Conservation (phyloP, 2,113 vertebrate genomes). For the Paedocypris sp. region DNA sequence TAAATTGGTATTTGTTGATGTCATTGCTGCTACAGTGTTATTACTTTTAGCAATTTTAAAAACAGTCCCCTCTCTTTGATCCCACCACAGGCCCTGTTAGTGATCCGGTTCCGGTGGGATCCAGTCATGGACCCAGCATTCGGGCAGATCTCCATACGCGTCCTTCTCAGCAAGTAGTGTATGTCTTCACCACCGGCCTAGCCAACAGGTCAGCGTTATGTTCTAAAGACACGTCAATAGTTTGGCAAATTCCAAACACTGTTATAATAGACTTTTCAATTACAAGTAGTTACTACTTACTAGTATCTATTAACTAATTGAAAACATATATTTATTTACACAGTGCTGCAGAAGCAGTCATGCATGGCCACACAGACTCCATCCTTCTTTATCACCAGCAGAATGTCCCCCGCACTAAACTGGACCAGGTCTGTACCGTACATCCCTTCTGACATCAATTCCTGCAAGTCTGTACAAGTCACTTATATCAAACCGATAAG, state of each 20-base stretch:
- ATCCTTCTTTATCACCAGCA: slow-evolving; percentile 94
- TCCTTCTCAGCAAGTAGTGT: slow-evolving; percentile 75
- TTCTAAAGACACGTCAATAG: no score
- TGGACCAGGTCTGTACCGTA: slow-evolving; percentile 86
- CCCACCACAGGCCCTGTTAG: slow-evolving; percentile 57
- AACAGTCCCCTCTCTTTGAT: no score
- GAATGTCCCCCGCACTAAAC: slow-evolving; percentile 79
- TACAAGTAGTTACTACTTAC: no score
- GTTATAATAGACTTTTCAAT: not conserved
- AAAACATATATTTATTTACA: not conserved
- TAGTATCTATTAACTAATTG: no score
- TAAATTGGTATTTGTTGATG: no score
- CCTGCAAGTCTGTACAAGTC: no score
- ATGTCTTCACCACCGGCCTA: slow-evolving; percentile 90
- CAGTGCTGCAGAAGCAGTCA: slow-evolving; percentile 90
- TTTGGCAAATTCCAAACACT: no score
- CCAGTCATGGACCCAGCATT: slow-evolving; percentile 47
- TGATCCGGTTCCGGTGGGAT: slow-evolving; percentile 59
- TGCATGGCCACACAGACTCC: slow-evolving; percentile 85
- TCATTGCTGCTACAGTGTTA: no score
- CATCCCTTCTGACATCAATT: no score
- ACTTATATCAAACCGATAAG: no score
- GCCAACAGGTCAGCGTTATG: slow-evolving; percentile 80
- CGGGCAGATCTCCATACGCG: slow-evolving; percentile 62
- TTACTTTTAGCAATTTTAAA: no score